phyloP scores from a whole-genome alignment of 2,797 vertebrate species.

The Cottoperca gobio region DNA sequence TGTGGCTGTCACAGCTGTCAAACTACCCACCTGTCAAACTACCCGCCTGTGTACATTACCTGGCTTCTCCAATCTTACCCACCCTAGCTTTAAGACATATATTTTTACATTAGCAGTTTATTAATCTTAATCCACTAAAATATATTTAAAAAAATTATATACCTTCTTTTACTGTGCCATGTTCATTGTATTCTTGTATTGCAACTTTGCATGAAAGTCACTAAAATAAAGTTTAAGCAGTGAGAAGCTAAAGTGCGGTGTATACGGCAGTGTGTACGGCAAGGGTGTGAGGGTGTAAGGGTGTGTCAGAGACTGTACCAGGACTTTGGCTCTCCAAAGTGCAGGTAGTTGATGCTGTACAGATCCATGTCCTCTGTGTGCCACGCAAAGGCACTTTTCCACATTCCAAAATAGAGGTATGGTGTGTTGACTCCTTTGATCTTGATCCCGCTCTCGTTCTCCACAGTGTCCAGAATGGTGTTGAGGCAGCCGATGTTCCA shows the following conservation, averaged over 20 bases:
- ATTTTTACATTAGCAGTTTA: too few relatives aligned
- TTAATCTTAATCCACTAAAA: too few relatives aligned
- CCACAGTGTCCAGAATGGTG: constrained; percentile 94
- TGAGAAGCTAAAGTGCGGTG: neutral
- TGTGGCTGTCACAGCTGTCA: too few relatives aligned
- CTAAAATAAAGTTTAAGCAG: neutral
- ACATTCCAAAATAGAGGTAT: constrained; percentile 97
- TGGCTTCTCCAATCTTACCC: too few relatives aligned
- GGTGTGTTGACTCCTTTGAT: constrained; percentile 97
- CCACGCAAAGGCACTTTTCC: constrained; percentile 99
- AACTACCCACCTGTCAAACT: too few relatives aligned
- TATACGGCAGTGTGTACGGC: neutral
- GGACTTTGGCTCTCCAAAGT: constrained; percentile 97
- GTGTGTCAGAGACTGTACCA: constrained; percentile 85
- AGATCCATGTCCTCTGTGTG: constrained; percentile 99
- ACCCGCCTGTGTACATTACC: too few relatives aligned
- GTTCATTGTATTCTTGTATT: too few relatives aligned
- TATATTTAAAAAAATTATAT: too few relatives aligned
- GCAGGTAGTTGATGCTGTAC: constrained; percentile 97
- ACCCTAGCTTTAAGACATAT: too few relatives aligned
- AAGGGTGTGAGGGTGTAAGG: too few relatives aligned
- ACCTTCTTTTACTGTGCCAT: too few relatives aligned
- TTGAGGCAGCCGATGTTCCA: constrained; percentile 96
- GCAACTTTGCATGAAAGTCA: too few relatives aligned
- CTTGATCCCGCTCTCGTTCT: constrained; percentile 93